Evolutionary conservation across 2,888 invertebrate genomes (phyloP).

Genomic region (Metellina segmentata): DNA sequence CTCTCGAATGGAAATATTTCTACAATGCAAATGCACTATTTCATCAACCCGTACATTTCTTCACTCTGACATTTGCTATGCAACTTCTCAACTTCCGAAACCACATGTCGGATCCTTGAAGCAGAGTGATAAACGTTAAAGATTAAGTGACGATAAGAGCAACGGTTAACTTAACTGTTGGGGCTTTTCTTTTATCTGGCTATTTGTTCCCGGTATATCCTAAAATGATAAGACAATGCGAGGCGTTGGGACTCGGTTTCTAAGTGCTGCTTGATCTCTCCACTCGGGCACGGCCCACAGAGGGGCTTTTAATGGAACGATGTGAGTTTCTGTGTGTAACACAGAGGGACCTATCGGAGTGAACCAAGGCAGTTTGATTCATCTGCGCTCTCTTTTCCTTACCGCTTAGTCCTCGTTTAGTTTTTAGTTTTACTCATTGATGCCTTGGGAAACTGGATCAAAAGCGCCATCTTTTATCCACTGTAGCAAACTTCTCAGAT

Average conservation of each 20-base stretch:
- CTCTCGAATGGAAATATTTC: too few relatives aligned
- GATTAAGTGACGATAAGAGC: slow-evolving; percentile 27
- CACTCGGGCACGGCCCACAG: too few relatives aligned
- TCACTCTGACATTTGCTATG: background rate
- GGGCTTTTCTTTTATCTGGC: slow-evolving; percentile 38
- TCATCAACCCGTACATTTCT: too few relatives aligned
- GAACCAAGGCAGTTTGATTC: background rate
- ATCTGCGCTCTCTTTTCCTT: background rate
- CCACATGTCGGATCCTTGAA: slow-evolving; percentile 36
- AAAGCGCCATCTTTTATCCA: too few relatives aligned
- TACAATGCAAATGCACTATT: too few relatives aligned
- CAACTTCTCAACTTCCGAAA: slow-evolving; percentile 26
- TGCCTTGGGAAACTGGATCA: too few relatives aligned
- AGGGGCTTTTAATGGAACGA: too few relatives aligned
- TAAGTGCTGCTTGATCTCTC: too few relatives aligned
- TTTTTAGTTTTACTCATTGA: too few relatives aligned
- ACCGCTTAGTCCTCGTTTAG: too few relatives aligned
- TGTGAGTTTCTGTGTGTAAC: too few relatives aligned
- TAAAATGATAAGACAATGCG: slow-evolving; percentile 22
- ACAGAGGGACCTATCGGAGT: background rate
- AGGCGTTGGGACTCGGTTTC: background rate
- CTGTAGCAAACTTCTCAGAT: too few relatives aligned
- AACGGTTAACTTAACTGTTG: slow-evolving; percentile 30
- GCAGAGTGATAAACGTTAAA: slow-evolving; percentile 14
- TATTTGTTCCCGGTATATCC: slow-evolving; percentile 35